Conservation (phyloP, 2,888 invertebrate genomes). For the Hypselothyrea guttata region DNA sequence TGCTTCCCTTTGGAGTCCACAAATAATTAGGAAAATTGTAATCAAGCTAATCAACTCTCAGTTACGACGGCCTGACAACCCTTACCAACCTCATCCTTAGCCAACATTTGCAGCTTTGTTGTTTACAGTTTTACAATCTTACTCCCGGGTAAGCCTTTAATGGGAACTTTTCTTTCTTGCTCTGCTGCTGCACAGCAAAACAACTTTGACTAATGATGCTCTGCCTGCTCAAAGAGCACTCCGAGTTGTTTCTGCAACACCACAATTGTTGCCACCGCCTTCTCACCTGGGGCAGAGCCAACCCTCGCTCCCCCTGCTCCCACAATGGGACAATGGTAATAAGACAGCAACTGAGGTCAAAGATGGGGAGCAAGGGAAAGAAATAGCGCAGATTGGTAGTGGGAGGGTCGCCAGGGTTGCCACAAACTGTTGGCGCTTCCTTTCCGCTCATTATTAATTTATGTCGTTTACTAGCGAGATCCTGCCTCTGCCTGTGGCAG, state of each 20-base stretch:
- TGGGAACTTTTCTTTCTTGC: slow-evolving; percentile 25
- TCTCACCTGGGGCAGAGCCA: slow-evolving; percentile 16
- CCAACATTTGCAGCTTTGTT: slow-evolving; percentile 12
- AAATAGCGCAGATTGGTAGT: neutral
- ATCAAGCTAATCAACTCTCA: slow-evolving; percentile 57
- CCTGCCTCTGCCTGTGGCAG: slow-evolving; percentile 2
- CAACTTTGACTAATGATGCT: slow-evolving; percentile 63
- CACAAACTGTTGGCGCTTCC: slow-evolving; percentile 42
- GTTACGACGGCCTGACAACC: slow-evolving; percentile 14
- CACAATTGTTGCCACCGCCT: slow-evolving; percentile 27
- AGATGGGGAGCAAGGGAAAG: slow-evolving; percentile 1
- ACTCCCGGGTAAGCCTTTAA: slow-evolving; percentile 40
- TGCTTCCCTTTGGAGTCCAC: slow-evolving; percentile 28
- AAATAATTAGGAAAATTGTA: slow-evolving; percentile 59
- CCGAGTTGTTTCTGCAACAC: slow-evolving; percentile 3
- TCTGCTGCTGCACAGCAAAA: slow-evolving; percentile 20
- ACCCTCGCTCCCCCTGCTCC: too few species aligned
- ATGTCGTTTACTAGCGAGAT: slow-evolving; percentile 41
- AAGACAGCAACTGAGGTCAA: slow-evolving; percentile 34
- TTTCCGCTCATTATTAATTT: slow-evolving; percentile 62
- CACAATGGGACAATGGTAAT: slow-evolving; percentile 31
- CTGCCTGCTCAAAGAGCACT: slow-evolving; percentile 26
- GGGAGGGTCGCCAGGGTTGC: slow-evolving; percentile 21
- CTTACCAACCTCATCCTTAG: slow-evolving; percentile 3
- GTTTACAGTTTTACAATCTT: slow-evolving; percentile 15